These are phyloP conservation scores for Tineola bisselliella DNA, from an alignment of 2,888 invertebrate species.

Conservation along the genomic window DNA sequence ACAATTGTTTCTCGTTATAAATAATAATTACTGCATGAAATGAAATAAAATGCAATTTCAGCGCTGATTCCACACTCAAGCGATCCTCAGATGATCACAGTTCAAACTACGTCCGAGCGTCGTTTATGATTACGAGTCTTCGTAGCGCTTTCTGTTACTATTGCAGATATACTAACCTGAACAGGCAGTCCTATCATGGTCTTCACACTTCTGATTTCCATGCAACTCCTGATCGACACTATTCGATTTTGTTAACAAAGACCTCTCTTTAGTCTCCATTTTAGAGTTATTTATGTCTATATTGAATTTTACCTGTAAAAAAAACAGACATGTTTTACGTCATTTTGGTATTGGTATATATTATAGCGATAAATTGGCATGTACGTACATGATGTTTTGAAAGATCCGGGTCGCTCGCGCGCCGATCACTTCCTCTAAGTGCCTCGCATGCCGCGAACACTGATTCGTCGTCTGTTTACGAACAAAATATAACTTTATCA, in stretches of 20 bases:
- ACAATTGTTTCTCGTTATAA: no score
- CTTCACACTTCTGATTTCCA: slow-evolving; percentile 20
- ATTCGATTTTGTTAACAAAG: slow-evolving; percentile 18
- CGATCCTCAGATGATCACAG: no score
- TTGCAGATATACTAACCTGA: slow-evolving; percentile 22
- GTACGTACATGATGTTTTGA: slow-evolving; percentile 42
- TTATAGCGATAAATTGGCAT: no score
- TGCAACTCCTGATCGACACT: slow-evolving; percentile 36
- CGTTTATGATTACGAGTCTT: no score
- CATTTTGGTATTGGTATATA: no score
- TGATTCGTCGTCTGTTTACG: slow-evolving; percentile 46
- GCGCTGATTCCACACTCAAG: no score
- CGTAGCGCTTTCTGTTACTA: no score
- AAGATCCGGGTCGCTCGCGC: slow-evolving; percentile 37
- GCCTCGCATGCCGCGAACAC: slow-evolving; percentile 50
- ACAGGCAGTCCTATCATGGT: slow-evolving; percentile 22
- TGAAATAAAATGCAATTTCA: no score
- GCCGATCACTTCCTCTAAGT: slow-evolving; percentile 27
- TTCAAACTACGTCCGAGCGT: no score
- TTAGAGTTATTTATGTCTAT: slow-evolving; percentile 20
- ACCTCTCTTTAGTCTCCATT: neutral
- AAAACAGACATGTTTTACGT: neutral
- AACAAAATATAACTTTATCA: neutral
- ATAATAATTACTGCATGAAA: no score
- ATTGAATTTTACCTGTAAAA: slow-evolving; percentile 41